A percentile compares a stretch with the other conserved stretches of the same genome.
Evolutionary conservation across 2,888 invertebrate genomes (phyloP).

Genomic region (Leuctra nigra): DNA sequence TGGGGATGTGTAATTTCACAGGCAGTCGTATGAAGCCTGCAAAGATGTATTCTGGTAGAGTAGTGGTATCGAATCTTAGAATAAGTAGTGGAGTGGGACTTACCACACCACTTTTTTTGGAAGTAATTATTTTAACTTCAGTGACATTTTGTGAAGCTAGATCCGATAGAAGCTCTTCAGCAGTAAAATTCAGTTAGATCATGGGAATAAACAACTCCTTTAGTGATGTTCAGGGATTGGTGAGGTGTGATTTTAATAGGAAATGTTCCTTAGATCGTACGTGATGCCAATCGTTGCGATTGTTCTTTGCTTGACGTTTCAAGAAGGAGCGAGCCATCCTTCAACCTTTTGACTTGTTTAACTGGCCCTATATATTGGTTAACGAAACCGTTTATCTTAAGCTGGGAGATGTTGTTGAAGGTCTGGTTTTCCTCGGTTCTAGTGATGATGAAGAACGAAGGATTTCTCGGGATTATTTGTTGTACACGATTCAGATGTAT

Average conservation of each 20-base stretch:
- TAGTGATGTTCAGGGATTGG: not conserved
- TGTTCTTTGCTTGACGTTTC: not conserved
- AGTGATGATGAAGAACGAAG: not conserved
- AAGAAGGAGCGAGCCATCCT: not conserved
- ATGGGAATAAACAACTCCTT: not conserved
- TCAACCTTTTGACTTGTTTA: not conserved
- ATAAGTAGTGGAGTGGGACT: not conserved
- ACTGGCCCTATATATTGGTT: not conserved
- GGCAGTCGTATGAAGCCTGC: not conserved
- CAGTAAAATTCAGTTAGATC: not conserved
- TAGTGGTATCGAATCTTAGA: not conserved
- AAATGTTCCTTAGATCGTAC: not conserved
- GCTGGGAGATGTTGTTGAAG: not conserved
- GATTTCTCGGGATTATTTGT: not conserved
- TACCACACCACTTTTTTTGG: not conserved
- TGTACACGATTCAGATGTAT: too few relatives aligned
- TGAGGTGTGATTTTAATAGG: not conserved
- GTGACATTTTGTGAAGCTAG: not conserved
- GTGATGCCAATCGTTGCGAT: not conserved
- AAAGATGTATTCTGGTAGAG: not conserved
- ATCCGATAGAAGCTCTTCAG: not conserved
- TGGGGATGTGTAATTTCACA: not conserved
- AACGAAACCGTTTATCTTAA: not conserved
- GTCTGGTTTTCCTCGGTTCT: not conserved
- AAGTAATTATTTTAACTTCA: not conserved